A percentile compares a stretch with the other conserved stretches of the same genome.
Conservation (phyloP, 1,140 invertebrate genomes). For the Idris sp. region DNA sequence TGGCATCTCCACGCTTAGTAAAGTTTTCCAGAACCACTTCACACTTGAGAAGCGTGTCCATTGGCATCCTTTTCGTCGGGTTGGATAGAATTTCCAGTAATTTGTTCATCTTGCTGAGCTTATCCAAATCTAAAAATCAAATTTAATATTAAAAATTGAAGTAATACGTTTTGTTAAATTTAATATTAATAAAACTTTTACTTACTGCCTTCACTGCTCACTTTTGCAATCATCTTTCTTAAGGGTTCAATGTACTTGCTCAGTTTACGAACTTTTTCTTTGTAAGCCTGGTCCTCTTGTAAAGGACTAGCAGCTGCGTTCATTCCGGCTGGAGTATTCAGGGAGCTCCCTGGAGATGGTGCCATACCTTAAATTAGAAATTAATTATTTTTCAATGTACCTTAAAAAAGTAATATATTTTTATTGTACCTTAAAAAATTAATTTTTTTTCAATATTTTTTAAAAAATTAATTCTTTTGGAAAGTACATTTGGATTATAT, state of each 20-base stretch:
- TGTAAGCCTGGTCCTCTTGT: slow-evolving; percentile 91
- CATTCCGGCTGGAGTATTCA: slow-evolving; percentile 88
- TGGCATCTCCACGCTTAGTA: slow-evolving; percentile 81
- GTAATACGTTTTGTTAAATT: too few relatives aligned
- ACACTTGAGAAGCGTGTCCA: slow-evolving; percentile 94
- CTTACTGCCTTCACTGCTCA: slow-evolving; percentile 87
- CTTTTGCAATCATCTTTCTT: slow-evolving; percentile 83
- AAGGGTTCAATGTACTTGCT: slow-evolving; percentile 96
- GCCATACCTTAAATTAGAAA: slow-evolving; percentile 83
- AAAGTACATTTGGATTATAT: too few relatives aligned
- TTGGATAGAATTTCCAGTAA: slow-evolving; percentile 93
- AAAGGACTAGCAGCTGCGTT: slow-evolving; percentile 85
- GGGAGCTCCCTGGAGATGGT: slow-evolving; percentile 87
- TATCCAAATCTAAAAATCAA: slow-evolving; percentile 84
- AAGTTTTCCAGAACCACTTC: slow-evolving; percentile 94
- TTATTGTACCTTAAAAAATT: too few relatives aligned
- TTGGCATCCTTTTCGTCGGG: slow-evolving; percentile 89
- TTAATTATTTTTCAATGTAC: too few relatives aligned
- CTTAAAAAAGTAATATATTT: too few relatives aligned
- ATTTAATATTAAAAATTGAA: too few relatives aligned
- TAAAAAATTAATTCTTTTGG: too few relatives aligned
- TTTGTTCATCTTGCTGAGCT: slow-evolving; percentile 94
- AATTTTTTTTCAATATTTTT: too few relatives aligned
- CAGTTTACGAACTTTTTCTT: slow-evolving; percentile 94
- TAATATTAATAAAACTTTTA: slow-evolving; percentile 9